A percentile compares a stretch with the other conserved stretches of the same genome.
Conservation (phyloP, 2,113 vertebrate species). For the Casuarius casuarius region DNA sequence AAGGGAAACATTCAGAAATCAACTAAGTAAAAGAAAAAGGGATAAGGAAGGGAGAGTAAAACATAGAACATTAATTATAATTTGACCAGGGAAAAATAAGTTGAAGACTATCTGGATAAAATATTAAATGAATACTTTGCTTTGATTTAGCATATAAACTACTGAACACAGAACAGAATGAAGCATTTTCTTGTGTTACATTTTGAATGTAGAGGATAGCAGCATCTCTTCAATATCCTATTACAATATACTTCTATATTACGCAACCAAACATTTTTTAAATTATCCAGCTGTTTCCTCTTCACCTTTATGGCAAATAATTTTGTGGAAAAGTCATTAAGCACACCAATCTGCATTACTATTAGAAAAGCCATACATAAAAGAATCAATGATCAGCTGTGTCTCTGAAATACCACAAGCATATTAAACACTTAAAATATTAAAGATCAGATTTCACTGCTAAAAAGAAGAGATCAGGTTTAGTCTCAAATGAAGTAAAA, state of each 20-base stretch:
- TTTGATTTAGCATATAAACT: slow-evolving; percentile 25
- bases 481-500: background rate
- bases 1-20: slow-evolving; percentile 83
- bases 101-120: slow-evolving; percentile 55
- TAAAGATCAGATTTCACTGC: background rate
- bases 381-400: background rate
- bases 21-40: slow-evolving; percentile 74
- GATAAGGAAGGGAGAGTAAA: slow-evolving; percentile 65
- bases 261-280: background rate
- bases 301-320: background rate
- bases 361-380: background rate
- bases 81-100: slow-evolving; percentile 56
- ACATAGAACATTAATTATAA: slow-evolving; percentile 73
- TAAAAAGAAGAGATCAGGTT: background rate
- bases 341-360: background rate
- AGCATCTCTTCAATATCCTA: background rate
- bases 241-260: background rate
- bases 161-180: background rate
- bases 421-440: background rate
- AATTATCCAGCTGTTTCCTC: background rate
- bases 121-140: slow-evolving; percentile 16
- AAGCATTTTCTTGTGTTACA: background rate
- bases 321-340: background rate
- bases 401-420: background rate
- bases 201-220: background rate